phyloP scores from a whole-genome alignment of 2,113 vertebrate genomes.

The Abramis brama region DNA sequence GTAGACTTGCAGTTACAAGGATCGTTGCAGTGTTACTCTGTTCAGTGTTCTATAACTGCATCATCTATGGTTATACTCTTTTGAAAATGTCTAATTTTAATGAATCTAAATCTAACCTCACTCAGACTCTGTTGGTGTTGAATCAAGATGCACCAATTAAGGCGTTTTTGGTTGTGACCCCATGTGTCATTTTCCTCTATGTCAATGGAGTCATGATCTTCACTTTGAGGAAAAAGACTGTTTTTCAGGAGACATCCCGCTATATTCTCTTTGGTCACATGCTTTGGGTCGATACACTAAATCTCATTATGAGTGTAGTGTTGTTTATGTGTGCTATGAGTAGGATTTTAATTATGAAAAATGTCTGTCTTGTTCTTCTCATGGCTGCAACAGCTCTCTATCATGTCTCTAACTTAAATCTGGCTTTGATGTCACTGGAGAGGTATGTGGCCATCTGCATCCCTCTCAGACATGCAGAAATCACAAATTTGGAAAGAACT shows the following conservation, averaged over 20 bases:
- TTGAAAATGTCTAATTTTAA: constrained; percentile 17
- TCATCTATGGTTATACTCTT: not conserved
- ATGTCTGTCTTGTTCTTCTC: constrained; percentile 48
- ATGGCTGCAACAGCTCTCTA: not conserved
- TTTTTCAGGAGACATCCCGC: constrained; percentile 60
- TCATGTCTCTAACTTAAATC: constrained; percentile 61
- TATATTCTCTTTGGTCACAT: constrained; percentile 69
- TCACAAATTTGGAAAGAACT: constrained; percentile 47
- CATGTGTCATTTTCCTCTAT: constrained; percentile 63
- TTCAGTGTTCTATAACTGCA: not conserved
- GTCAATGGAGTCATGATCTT: constrained; percentile 66
- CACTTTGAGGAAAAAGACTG: constrained; percentile 59
- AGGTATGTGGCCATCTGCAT: constrained; percentile 70
- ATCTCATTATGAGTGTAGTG: constrained; percentile 49
- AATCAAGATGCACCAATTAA: not conserved
- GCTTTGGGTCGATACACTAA: constrained; percentile 64
- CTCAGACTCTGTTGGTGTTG: not conserved
- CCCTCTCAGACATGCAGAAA: constrained; percentile 61
- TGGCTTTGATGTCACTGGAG: constrained; percentile 69
- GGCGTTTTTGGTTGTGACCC: constrained; percentile 52
- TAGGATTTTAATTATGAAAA: constrained; percentile 51
- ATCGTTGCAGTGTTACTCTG: not conserved
- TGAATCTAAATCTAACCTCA: constrained; percentile 1
- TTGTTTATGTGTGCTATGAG: constrained; percentile 59
- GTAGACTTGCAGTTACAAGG: not conserved